Evolutionary conservation across 1,140 invertebrate species (phyloP), one percentile per base, ranked within the genome.

Genomic region (Meloidogyne floridensis): DNA sequence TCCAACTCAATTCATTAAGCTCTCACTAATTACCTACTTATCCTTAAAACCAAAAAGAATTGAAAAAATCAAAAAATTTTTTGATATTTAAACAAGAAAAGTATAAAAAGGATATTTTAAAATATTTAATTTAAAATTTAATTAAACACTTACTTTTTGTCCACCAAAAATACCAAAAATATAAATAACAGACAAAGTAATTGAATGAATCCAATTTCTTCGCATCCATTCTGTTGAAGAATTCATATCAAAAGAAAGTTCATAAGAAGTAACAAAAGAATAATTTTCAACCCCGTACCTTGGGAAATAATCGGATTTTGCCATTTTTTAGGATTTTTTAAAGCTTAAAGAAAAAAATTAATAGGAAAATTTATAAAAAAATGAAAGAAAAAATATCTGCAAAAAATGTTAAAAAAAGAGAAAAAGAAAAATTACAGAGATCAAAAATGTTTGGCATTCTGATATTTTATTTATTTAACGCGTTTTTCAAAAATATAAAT

Each of bases 191-290:
- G 87, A 89, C 20, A 86, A 81, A 8, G 88, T 86, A 91, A 98
- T 95, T 72, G 94, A 95, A 88, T 94, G 93, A 65, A 94, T 95
- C 96, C 96, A 98, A 91, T 98, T 95, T 82, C 95, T 93, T 70
- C 93, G 93, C 96, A 99, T 98, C 95, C 96, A 99, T 91, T 93
- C 93, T 54, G 94, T 93, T 84, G 95, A 95, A 80, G 94, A 93
- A 85, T 93, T 92, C 86, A 96, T 94, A 89, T 95, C 94, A 91
- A 97, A 98, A 88, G 95, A 93, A 89, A 94, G 94, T 91, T 98
- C 96, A 87, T 97, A 97, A 87, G 95, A 94, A 91, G 98, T 96
- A 87, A 96, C 93, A 90, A 96, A 95, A 3, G 95, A 95, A 91
- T 97, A 96, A 91, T 97, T 97, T 43, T 89, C 88, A 69, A 77